phyloP scores from a whole-genome alignment of 2,113 vertebrate genomes.

The Oreochromis tanganicae region DNA sequence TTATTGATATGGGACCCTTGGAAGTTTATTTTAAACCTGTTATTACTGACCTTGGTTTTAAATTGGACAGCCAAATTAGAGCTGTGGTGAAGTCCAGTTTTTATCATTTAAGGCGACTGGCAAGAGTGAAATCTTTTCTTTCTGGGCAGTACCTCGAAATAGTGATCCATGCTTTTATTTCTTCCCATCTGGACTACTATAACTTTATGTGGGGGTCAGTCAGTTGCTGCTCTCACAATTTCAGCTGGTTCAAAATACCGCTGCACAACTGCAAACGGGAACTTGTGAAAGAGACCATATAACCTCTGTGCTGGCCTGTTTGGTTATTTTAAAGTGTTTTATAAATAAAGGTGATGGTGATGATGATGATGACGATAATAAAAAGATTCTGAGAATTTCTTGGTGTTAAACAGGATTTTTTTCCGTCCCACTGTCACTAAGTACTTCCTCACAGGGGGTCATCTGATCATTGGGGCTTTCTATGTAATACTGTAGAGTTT shows the following conservation, averaged over 20 bases:
- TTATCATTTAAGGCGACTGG: not conserved
- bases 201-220: not conserved
- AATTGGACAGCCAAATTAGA: not conserved
- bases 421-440: not conserved
- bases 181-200: not conserved
- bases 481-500: not conserved
- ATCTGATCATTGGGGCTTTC: not conserved
- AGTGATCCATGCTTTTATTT: not conserved
- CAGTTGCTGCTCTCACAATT: not conserved
- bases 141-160: not conserved
- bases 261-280: not conserved
- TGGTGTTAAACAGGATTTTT: not conserved
- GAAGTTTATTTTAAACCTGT: not conserved
- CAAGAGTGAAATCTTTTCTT: not conserved
- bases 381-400: not conserved
- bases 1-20: not conserved
- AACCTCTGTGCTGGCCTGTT: not conserved
- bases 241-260: not conserved
- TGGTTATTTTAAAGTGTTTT: not conserved
- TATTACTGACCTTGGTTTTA: not conserved
- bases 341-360: not conserved
- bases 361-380: not conserved
- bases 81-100: not conserved
- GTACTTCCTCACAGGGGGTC: not conserved
- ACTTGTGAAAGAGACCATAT: not conserved